Evolutionary conservation across 1,140 invertebrate species (phyloP).

Genomic region (Druon quercuslanigerum): DNA sequence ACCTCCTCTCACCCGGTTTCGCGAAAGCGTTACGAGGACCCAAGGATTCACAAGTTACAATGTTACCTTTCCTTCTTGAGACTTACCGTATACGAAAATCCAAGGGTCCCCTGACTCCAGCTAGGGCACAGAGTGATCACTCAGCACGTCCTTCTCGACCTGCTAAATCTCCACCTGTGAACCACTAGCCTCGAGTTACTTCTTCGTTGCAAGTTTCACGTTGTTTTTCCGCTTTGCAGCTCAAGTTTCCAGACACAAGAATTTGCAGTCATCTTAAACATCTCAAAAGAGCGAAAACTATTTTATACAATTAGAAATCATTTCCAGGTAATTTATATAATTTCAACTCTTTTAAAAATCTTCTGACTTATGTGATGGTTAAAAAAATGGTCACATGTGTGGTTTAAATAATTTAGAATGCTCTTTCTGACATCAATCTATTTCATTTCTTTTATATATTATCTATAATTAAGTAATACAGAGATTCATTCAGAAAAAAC

Average conservation of each 20-base stretch:
- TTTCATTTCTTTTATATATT: no score
- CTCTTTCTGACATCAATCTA: no score
- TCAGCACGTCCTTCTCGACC: constrained; percentile 49
- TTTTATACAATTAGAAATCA: no score
- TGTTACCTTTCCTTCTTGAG: constrained; percentile 46
- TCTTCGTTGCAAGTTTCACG: constrained; percentile 14
- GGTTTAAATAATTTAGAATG: no score
- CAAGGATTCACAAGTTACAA: constrained; percentile 63
- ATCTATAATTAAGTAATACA: no score
- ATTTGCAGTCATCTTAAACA: no score
- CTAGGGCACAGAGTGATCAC: constrained; percentile 36
- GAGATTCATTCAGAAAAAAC: no score
- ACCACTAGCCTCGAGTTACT: constrained; percentile 26
- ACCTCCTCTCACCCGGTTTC: constrained; percentile 58
- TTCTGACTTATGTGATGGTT: no score
- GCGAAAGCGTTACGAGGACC: constrained; percentile 57
- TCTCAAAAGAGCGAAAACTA: no score
- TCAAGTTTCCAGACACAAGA: neutral
- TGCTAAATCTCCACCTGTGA: constrained; percentile 45
- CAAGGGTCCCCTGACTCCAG: constrained; percentile 36
- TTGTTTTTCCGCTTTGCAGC: constrained; percentile 28
- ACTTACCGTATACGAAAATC: constrained; percentile 35
- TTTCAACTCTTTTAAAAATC: no score
- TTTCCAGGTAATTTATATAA: no score
- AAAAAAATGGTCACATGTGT: no score